Percentiles rank a stretch among this genome's conserved stretches.
Conservation (phyloP, 2,888 invertebrate genomes). For the Schizaphis graminum region DNA sequence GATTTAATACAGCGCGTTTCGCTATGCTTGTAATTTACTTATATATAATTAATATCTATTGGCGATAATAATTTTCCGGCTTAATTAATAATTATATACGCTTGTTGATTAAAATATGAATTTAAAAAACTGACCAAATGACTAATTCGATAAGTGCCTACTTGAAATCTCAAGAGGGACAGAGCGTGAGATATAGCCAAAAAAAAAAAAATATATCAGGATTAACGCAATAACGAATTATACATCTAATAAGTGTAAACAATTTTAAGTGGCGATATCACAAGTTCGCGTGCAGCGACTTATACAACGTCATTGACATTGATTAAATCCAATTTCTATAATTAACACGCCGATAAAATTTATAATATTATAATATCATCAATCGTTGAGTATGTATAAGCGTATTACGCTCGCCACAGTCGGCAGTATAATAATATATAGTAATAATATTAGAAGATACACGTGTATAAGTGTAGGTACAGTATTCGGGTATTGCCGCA, state of each 20-base stretch:
- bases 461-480: neutral
- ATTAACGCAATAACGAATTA: neutral
- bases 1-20: neutral
- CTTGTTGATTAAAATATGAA: constrained; percentile 5
- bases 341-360: neutral
- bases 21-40: neutral
- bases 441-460: neutral
- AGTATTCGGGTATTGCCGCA: neutral
- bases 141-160: neutral
- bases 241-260: neutral
- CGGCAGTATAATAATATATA: neutral
- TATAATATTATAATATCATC: neutral
- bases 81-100: neutral
- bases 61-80: neutral
- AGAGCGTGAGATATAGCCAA: neutral
- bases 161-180: constrained; percentile 5
- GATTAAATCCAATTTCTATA: neutral
- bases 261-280: neutral
- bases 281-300: neutral
- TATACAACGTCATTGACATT: neutral
- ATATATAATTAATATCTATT: neutral
- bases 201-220: neutral
- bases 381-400: neutral
- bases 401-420: neutral
- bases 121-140: constrained; percentile 34